phyloP scores from a whole-genome alignment of 2,113 vertebrate species.

The Cettia cetti region DNA sequence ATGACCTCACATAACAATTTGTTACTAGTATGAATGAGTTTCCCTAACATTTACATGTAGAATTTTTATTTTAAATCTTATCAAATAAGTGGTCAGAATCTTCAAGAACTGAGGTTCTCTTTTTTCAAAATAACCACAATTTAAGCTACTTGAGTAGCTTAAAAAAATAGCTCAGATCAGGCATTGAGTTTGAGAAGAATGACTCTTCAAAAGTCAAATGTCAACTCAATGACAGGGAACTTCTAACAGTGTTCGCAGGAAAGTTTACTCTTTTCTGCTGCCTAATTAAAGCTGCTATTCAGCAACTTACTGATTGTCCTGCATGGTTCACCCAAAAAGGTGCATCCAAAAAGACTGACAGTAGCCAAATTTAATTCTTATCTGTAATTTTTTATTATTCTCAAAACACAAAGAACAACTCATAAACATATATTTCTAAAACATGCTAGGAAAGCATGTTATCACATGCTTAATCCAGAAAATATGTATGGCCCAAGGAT shows the following conservation, averaged over 20 bases:
- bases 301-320: neutral
- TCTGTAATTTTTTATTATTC: neutral
- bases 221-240: neutral
- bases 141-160: neutral
- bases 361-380: neutral
- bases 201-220: neutral
- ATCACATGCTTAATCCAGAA: neutral
- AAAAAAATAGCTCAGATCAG: neutral
- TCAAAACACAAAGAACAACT: conserved; percentile 7
- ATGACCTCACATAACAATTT: neutral
- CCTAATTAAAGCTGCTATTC: neutral
- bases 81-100: neutral
- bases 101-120: neutral
- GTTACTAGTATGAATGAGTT: neutral
- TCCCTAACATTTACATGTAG: neutral
- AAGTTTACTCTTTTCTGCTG: neutral
- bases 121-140: neutral
- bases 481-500: neutral
- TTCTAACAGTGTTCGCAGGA: neutral
- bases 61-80: neutral
- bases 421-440: neutral
- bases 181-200: neutral
- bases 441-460: neutral
- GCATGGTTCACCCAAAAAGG: neutral
- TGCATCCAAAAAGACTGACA: neutral